phyloP scores from a whole-genome alignment of 2,113 vertebrate genomes.

The Eublepharis macularius region DNA sequence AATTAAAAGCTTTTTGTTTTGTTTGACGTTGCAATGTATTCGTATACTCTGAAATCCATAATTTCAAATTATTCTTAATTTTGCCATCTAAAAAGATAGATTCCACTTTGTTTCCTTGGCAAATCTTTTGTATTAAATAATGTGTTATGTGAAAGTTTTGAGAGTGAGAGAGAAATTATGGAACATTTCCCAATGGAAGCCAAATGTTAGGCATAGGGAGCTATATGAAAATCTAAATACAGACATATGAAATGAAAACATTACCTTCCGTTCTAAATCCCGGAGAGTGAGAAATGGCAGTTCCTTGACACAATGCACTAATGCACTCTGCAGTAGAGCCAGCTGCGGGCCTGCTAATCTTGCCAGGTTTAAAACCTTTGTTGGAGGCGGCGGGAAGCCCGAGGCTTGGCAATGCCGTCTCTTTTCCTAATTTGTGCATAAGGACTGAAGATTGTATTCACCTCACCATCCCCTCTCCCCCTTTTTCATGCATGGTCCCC shows the following conservation, averaged over 20 bases:
- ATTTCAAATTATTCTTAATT: background rate
- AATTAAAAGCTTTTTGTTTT: background rate
- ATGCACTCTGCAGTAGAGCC: background rate
- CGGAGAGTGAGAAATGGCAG: background rate
- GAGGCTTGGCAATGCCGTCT: background rate
- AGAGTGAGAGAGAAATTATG: background rate
- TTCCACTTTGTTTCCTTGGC: background rate
- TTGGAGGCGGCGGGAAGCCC: slow-evolving; percentile 4
- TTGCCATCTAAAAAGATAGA: background rate
- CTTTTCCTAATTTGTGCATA: background rate
- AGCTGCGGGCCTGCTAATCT: background rate
- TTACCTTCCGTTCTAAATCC: slow-evolving; percentile 3
- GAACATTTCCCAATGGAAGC: background rate
- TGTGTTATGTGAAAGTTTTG: background rate
- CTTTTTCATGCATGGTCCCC: background rate
- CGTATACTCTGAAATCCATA: background rate
- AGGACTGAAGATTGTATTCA: slow-evolving; percentile 4
- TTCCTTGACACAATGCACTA: background rate
- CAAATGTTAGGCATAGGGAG: slow-evolving; percentile 12
- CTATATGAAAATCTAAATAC: slow-evolving; percentile 2
- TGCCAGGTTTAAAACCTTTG: background rate
- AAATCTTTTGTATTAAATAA: background rate
- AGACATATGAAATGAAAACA: background rate
- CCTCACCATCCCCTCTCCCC: background rate
- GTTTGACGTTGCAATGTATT: background rate